Conservation (phyloP, 2,888 invertebrate species). For the Sphaerolaimus hirsutus region DNA sequence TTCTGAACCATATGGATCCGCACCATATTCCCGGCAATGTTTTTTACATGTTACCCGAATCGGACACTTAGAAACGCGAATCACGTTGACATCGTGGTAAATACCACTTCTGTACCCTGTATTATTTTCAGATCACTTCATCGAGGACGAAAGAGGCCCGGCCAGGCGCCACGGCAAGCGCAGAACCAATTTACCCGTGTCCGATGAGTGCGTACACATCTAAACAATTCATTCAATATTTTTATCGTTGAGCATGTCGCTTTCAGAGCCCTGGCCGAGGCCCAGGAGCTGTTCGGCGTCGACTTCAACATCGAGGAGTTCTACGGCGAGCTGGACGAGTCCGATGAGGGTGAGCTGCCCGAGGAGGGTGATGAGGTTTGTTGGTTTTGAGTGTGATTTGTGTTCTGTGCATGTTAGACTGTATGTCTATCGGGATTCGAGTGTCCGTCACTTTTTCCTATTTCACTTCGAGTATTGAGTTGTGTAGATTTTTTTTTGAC, state of each 20-base stretch:
- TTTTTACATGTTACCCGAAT: too few species aligned
- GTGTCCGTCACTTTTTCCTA: too few species aligned
- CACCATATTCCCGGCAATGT: too few species aligned
- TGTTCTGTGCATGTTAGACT: background rate
- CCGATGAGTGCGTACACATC: background rate
- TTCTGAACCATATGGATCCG: too few species aligned
- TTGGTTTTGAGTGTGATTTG: background rate
- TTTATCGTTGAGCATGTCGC: conserved; percentile 6
- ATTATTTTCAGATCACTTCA: conserved; percentile 96
- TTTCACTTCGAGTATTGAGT: background rate
- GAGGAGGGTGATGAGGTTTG: conserved; percentile 21
- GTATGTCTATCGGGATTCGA: too few species aligned
- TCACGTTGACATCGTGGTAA: too few species aligned
- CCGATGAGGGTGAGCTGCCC: conserved; percentile 11
- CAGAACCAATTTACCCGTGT: too few species aligned
- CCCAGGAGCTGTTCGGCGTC: conserved; percentile 96
- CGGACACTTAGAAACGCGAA: too few species aligned
- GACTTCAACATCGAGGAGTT: conserved; percentile 45
- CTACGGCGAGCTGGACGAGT: conserved; percentile 25
- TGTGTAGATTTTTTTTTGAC: background rate
- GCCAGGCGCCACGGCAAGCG: too few species aligned
- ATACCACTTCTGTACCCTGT: too few species aligned
- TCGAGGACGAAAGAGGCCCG: conserved; percentile 64
- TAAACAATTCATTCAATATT: conserved; percentile 8
- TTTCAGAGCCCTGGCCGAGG: conserved; percentile 37